These are phyloP conservation scores for Pachyramphus minor DNA, from an alignment of 2,113 vertebrate species.

Conservation along the genomic window DNA sequence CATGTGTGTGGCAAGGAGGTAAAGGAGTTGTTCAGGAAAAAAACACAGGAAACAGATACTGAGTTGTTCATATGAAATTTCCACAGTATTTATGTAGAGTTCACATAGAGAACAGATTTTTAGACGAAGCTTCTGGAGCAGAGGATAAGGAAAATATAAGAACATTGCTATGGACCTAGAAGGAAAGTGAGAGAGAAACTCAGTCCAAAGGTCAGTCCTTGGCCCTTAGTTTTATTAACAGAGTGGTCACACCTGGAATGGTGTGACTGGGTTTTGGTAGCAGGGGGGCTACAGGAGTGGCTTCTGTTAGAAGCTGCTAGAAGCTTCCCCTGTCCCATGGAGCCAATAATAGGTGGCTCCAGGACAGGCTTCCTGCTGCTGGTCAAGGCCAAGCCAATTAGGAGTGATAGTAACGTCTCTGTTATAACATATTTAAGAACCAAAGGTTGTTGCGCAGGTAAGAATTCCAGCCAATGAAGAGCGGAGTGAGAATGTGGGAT, in stretches of 20 bases:
- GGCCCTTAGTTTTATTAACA: neutral
- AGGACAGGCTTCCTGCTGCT: too few species aligned
- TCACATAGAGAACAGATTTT: neutral
- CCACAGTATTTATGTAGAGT: neutral
- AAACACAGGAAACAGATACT: neutral
- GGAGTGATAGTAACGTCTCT: too few species aligned
- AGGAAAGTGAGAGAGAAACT: neutral
- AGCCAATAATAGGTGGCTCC: too few species aligned
- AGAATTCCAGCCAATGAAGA: too few species aligned
- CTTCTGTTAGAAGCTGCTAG: too few species aligned
- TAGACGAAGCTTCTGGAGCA: neutral
- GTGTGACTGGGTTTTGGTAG: too few species aligned
- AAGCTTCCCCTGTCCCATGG: too few species aligned
- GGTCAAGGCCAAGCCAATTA: too few species aligned
- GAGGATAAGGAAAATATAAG: neutral
- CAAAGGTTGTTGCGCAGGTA: too few species aligned
- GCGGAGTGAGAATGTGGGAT: too few species aligned
- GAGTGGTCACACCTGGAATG: neutral
- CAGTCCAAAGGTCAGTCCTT: neutral
- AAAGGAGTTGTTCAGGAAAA: neutral
- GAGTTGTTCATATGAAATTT: neutral
- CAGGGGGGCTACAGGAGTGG: too few species aligned
- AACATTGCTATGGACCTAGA: neutral
- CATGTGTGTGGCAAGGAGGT: neutral
- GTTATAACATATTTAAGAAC: too few species aligned